Evolutionary conservation across 2,113 vertebrate genomes (phyloP).

Genomic region (Peromyscus leucopus): DNA sequence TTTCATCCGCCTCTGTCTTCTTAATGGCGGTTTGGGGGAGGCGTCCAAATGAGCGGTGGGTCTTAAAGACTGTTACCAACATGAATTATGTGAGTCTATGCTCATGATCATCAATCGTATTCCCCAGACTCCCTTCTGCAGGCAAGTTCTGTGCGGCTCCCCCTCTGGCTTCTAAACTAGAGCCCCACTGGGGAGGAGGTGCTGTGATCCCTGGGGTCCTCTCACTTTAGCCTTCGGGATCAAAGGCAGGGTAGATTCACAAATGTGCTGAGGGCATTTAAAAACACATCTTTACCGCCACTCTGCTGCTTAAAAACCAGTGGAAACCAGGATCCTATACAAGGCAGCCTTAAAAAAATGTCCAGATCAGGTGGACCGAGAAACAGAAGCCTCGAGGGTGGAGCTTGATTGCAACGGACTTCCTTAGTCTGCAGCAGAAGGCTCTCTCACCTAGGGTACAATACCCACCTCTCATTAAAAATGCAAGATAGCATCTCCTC

Average conservation of each 20-base stretch:
- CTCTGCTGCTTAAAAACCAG: slow-evolving; percentile 71
- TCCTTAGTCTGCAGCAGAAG: slow-evolving; percentile 66
- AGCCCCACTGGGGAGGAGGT: slow-evolving; percentile 16
- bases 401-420: slow-evolving; percentile 44
- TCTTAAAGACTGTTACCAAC: slow-evolving; percentile 67
- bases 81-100: slow-evolving; percentile 35
- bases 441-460: slow-evolving; percentile 68
- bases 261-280: slow-evolving; percentile 39
- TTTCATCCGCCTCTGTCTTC: slow-evolving; percentile 71
- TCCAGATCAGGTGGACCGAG: slow-evolving; percentile 66
- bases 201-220: slow-evolving; percentile 18
- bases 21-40: slow-evolving; percentile 59
- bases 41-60: slow-evolving; percentile 44
- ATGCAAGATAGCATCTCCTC: slow-evolving; percentile 75
- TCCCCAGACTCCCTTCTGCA: slow-evolving; percentile 51
- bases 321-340: slow-evolving; percentile 74
- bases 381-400: slow-evolving; percentile 64
- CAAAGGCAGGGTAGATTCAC: slow-evolving; percentile 64
- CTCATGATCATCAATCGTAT: not conserved
- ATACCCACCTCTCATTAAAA: slow-evolving; percentile 70
- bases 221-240: not conserved
- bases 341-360: slow-evolving; percentile 72
- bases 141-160: slow-evolving; percentile 18
- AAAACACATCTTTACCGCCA: not conserved
- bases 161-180: not conserved